Evolutionary conservation across 1,140 invertebrate species (phyloP).

Genomic region (Drosophila watanabei): DNA sequence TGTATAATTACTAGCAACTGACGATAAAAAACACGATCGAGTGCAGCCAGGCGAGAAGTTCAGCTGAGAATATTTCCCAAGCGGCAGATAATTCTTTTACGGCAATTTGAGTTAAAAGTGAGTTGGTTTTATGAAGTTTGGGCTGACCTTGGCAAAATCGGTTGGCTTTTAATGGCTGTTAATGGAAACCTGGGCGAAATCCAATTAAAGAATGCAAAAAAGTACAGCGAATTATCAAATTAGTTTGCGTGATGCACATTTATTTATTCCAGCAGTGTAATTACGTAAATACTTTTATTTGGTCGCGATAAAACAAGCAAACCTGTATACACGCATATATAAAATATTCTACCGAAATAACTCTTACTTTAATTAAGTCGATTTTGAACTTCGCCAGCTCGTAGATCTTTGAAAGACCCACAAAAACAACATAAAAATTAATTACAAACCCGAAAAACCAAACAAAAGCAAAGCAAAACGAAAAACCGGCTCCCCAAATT

Average conservation of each 20-base stretch:
- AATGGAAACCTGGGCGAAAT: slow-evolving; percentile 23
- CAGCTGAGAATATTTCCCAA: slow-evolving; percentile 31
- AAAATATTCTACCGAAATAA: slow-evolving; percentile 16
- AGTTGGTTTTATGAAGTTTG: slow-evolving; percentile 8
- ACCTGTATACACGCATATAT: slow-evolving; percentile 19
- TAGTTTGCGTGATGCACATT: slow-evolving; percentile 10
- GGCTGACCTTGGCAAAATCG: slow-evolving; percentile 20
- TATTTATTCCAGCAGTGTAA: not conserved
- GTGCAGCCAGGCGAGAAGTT: slow-evolving; percentile 25
- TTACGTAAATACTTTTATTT: slow-evolving; percentile 13
- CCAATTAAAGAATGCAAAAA: slow-evolving; percentile 5
- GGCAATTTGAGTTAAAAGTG: slow-evolving; percentile 3
- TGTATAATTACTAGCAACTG: slow-evolving; percentile 13
- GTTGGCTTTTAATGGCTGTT: not conserved
- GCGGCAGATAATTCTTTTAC: slow-evolving; percentile 15
- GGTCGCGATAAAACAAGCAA: slow-evolving; percentile 6
- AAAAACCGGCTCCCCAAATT: slow-evolving; percentile 60
- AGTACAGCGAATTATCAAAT: not conserved
- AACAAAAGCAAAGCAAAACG: slow-evolving; percentile 35
- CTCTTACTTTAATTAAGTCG: slow-evolving; percentile 41
- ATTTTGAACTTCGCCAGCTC: slow-evolving; percentile 17
- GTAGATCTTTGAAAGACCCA: slow-evolving; percentile 23
- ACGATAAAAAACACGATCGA: slow-evolving; percentile 10
- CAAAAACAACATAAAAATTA: slow-evolving; percentile 20
- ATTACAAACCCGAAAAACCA: slow-evolving; percentile 33